A percentile compares a stretch with the other conserved stretches of the same genome.
Conservation (phyloP, 2,888 invertebrate species). For the Stenodema calcarata region DNA sequence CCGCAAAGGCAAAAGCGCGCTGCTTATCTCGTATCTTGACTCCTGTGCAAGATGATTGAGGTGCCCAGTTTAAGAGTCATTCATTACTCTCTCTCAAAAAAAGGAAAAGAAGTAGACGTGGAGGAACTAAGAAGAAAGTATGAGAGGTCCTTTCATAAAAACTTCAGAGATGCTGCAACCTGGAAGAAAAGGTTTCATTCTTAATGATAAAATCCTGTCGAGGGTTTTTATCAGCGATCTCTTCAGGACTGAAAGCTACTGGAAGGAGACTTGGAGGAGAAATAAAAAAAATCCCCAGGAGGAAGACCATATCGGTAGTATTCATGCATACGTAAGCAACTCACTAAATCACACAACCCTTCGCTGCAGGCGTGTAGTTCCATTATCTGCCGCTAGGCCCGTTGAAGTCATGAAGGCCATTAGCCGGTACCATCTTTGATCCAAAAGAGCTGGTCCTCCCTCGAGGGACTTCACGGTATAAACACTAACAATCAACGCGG, state of each 20-base stretch:
- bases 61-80: not conserved
- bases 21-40: not conserved
- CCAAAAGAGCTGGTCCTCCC: not conserved
- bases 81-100: not conserved
- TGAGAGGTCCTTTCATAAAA: not conserved
- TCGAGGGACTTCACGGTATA: conserved; percentile 45
- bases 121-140: not conserved
- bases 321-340: conserved; percentile 33
- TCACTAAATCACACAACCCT: conserved; percentile 21
- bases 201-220: not conserved
- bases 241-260: not conserved
- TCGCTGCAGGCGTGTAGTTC: not conserved
- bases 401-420: not conserved
- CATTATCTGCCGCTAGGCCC: conserved; percentile 7
- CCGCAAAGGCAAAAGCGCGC: not conserved
- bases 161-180: not conserved
- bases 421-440: not conserved
- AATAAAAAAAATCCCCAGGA: no score
- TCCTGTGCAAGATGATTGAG: not conserved
- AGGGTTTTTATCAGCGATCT: conserved; percentile 4
- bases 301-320: conserved; percentile 17
- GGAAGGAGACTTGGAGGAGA: not conserved
- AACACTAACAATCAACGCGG: conserved; percentile 41
- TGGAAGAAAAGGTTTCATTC: not conserved
- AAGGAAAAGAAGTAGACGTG: not conserved